Evolutionary conservation across 2,888 invertebrate species (phyloP).

Genomic region (Tortrix viridana): DNA sequence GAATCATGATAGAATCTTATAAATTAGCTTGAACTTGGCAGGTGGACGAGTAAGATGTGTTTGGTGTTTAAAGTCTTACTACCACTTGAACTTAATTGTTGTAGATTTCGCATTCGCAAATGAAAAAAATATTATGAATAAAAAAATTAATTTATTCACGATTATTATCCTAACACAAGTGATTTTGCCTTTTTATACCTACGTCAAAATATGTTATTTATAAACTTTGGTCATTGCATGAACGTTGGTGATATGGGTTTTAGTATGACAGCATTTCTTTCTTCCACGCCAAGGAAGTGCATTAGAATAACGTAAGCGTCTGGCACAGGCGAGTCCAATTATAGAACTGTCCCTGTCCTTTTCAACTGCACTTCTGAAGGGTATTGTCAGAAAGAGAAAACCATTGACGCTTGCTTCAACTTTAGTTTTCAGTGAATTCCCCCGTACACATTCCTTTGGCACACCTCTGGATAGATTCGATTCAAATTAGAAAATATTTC

Average conservation of each 20-base stretch:
- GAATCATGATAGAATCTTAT: too few species aligned
- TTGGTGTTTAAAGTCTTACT: too few species aligned
- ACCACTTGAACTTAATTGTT: too few species aligned
- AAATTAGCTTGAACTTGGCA: too few species aligned
- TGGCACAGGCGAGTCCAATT: conserved; percentile 6
- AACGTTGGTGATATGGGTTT: background rate
- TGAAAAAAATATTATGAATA: too few species aligned
- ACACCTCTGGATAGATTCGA: background rate
- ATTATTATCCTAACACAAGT: too few species aligned
- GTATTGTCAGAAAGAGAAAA: conserved; percentile 10
- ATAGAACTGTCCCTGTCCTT: conserved; percentile 18
- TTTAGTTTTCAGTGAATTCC: conserved; percentile 20
- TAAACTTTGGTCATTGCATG: too few species aligned
- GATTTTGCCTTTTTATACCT: too few species aligned
- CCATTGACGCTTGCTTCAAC: background rate
- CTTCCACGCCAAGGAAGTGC: conserved; percentile 2
- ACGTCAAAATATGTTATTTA: too few species aligned
- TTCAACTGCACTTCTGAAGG: background rate
- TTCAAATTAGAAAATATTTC: conserved; percentile 2
- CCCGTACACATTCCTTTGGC: conserved; percentile 8
- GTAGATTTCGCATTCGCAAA: too few species aligned
- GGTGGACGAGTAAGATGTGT: too few species aligned
- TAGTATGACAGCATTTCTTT: background rate
- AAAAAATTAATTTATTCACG: too few species aligned
- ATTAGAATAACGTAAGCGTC: conserved; percentile 14